Evolutionary conservation across 1,140 invertebrate species (phyloP), one percentile per base, ranked within the genome.

Genomic region (Cherax destructor): DNA sequence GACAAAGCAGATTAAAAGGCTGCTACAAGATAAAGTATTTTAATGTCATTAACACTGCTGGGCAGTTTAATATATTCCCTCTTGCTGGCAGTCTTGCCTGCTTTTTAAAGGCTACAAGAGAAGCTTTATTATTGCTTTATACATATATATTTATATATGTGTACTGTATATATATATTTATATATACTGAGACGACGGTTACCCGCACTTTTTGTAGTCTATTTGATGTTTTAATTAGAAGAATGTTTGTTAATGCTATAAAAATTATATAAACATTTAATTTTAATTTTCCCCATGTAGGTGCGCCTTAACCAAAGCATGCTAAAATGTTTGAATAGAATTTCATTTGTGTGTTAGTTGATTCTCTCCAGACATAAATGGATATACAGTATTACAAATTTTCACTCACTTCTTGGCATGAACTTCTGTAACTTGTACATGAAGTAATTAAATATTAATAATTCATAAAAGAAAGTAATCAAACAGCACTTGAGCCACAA

Each of bases 241-340:
- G n/a, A 86, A 78, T 56, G 76, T 56, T 81, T 56, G n/a, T 59
- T 56, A 24, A 56, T 59, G 69, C 47, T 30, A 69, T 21, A 83
- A 83, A 83, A 69, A 61, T 47, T 83, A 81, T 21, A 30, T 86
- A 78, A 86, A 86, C 30, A 65, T 65, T 21, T 59, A 86, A 49
- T 86, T 72, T 72, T 74, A 86, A 86, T 78, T 24, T 86, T 78
- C 30, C 74, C 74, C 76, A 52, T 50, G n/a, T 86, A 86, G 85
- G 85, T 61, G 76, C 72, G 76, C 49, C 85, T 86, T 86, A 86
- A 86, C 85, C 76, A 86, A 30, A 86, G 85, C 85, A 86, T 86
- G 85, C 74, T 86, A 76, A 86, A 78, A 59, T 77, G 47, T 86
- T 59, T 86, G 30, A 86, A 78, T 86, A 74, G 56, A 76, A 76